Evolutionary conservation across 2,888 invertebrate genomes (phyloP), one percentile per base, ranked within the genome.

Genomic region (Nymphalis polychloros): DNA sequence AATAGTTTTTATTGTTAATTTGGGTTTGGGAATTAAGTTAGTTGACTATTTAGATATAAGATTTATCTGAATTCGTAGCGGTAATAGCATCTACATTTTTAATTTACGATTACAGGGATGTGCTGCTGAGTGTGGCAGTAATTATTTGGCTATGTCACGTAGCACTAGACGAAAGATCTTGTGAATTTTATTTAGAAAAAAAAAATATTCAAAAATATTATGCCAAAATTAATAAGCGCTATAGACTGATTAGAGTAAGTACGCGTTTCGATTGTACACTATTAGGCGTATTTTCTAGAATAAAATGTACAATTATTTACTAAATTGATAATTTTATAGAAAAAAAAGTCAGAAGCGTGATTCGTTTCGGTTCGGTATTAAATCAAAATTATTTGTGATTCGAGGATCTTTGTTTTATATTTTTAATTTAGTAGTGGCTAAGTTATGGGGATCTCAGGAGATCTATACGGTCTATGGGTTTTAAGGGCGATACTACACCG

Each of bases 221-320:
- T 88, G 88, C 88, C 89, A 90, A 92, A 91, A 89, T 85, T 91
- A 89, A 92, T 90, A 90, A 90, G 87, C 92, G 90, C 91, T 92
- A 92, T 92, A 92, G 92, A 92, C 92, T 92, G 92, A 92, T 88
- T 92, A 92, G 92, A 89, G 84, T 92, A 92, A 92, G 92, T 81
- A 84, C 86, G 88, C 90, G 85, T 89, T 89, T 86, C 82, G 84
- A 85, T 87, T 89, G 90, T 91, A 92, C 89, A 92, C 92, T 92
- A 89, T 92, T 92, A 92, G 92, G 92, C 92, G 81, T 92, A 92
- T 89, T 89, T 81, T 87, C 83, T 89, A 90, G 87, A 87, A 86
- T 88, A 89, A 89, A 89, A 83, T 84, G 85, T 85, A 85, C 86
- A 90, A 83, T 89, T 91, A 90, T 92, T 88, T 90, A 91, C 87